Percentiles rank a stretch among this genome's conserved stretches.
Evolutionary conservation across 2,113 vertebrate species (phyloP).

Genomic region (Catagonus wagneri): DNA sequence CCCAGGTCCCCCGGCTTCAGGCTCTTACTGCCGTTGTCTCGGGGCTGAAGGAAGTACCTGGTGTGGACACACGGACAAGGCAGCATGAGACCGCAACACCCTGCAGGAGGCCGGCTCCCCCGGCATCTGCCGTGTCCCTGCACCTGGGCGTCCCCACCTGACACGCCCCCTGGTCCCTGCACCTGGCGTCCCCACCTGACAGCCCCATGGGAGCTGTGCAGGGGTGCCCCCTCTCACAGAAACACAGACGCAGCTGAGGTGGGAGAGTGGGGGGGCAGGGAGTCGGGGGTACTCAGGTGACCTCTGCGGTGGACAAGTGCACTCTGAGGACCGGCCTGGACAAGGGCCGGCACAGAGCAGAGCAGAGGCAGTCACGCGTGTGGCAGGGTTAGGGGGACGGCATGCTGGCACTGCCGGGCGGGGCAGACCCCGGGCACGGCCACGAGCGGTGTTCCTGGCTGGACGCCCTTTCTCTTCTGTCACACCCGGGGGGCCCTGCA

Average conservation of each 20-base stretch:
- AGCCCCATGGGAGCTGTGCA: too few species aligned
- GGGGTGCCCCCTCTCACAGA: neutral
- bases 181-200: too few species aligned
- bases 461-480: rapidly evolving
- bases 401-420: rapidly evolving
- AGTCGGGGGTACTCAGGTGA: rapidly evolving
- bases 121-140: neutral
- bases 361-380: neutral
- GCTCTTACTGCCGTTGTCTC: slow-evolving; percentile 95
- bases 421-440: neutral
- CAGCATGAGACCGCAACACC: neutral
- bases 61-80: neutral
- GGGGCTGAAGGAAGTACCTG: slow-evolving; percentile 98
- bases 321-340: rapidly evolving
- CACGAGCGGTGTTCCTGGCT: neutral
- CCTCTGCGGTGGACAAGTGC: neutral
- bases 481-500: rapidly evolving
- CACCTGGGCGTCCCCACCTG: too few species aligned
- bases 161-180: neutral
- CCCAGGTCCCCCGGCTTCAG: slow-evolving; percentile 97
- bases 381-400: rapidly evolving
- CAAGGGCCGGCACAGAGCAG: neutral
- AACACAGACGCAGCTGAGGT: neutral
- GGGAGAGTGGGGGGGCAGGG: neutral
- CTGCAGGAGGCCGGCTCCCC: too few species aligned